A percentile compares a stretch with the other conserved stretches of the same genome.
Conservation (phyloP, 2,888 invertebrate genomes). For the Nesidiocoris tenuis region DNA sequence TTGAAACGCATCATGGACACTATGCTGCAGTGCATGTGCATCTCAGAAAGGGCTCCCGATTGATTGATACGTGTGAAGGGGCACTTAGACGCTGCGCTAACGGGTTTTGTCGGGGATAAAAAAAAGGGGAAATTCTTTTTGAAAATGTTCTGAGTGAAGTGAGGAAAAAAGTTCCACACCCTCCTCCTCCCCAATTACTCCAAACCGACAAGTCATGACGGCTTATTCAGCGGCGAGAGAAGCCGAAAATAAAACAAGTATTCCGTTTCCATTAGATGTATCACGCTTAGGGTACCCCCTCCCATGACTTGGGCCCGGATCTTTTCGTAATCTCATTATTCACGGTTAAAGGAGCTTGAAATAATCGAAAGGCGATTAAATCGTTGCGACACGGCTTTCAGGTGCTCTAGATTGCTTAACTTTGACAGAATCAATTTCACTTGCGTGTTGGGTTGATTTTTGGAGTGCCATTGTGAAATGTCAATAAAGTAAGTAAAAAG, state of each 20-base stretch:
- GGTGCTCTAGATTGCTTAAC: background rate
- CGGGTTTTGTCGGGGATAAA: slow-evolving; percentile 18
- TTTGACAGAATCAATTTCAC: background rate
- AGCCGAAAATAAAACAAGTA: slow-evolving; percentile 30
- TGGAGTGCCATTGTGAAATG: too few species aligned
- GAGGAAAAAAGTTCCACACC: slow-evolving; percentile 15
- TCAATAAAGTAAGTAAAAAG: too few species aligned
- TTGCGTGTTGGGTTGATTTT: too few species aligned
- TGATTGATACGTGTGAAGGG: slow-evolving; percentile 44
- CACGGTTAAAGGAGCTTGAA: background rate
- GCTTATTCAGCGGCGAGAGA: slow-evolving; percentile 30
- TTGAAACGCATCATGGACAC: background rate
- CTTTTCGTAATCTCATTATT: background rate
- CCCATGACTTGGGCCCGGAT: background rate
- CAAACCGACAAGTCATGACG: slow-evolving; percentile 45
- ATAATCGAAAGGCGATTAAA: background rate
- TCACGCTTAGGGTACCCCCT: background rate
- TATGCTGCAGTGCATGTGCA: background rate
- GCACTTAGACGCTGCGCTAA: slow-evolving; percentile 38
- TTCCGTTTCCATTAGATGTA: slow-evolving; percentile 33
- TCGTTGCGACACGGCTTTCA: background rate
- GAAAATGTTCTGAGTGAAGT: background rate
- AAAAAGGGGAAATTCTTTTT: background rate
- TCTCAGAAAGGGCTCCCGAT: slow-evolving; percentile 24
- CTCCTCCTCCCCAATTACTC: slow-evolving; percentile 38